phyloP scores from a whole-genome alignment of 1,140 invertebrate genomes.

The Acromyrmex charruanus region DNA sequence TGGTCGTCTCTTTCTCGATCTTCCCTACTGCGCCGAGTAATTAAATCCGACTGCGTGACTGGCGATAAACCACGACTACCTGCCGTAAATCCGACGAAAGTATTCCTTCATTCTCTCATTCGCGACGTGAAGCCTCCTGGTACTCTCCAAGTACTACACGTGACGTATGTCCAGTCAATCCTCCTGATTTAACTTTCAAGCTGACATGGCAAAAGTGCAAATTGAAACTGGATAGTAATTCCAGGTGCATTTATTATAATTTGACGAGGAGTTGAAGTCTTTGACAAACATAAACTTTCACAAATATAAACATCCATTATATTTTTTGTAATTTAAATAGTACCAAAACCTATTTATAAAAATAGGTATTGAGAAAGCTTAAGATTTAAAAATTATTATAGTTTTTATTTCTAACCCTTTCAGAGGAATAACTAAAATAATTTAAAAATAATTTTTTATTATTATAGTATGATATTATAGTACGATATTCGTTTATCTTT shows the following conservation, averaged over 20 bases:
- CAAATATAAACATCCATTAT: not conserved
- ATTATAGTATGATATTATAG: not conserved
- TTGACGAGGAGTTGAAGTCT: not conserved
- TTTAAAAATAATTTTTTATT: constrained; percentile 13
- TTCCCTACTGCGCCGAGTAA: constrained; percentile 42
- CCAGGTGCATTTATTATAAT: constrained; percentile 1
- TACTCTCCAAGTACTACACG: constrained; percentile 5
- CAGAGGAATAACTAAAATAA: not conserved
- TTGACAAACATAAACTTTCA: not conserved
- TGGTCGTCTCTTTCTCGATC: constrained; percentile 13
- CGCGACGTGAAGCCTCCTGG: constrained; percentile 24
- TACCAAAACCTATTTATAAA: not conserved
- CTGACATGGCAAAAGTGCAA: constrained; percentile 4
- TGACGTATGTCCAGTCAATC: constrained; percentile 30
- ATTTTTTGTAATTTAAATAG: not conserved
- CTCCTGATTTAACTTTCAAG: constrained; percentile 17
- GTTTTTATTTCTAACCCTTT: not conserved
- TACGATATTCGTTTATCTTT: not conserved
- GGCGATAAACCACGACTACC: constrained; percentile 56
- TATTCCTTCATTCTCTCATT: constrained; percentile 59
- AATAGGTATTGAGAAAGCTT: not conserved
- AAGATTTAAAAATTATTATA: not conserved
- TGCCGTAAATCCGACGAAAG: constrained; percentile 60
- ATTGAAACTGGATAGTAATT: constrained; percentile 22
- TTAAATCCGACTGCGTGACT: constrained; percentile 63